Percentiles rank a stretch among this genome's conserved stretches.
Conservation (phyloP, 2,888 invertebrate genomes). For the Colletes collaris region DNA sequence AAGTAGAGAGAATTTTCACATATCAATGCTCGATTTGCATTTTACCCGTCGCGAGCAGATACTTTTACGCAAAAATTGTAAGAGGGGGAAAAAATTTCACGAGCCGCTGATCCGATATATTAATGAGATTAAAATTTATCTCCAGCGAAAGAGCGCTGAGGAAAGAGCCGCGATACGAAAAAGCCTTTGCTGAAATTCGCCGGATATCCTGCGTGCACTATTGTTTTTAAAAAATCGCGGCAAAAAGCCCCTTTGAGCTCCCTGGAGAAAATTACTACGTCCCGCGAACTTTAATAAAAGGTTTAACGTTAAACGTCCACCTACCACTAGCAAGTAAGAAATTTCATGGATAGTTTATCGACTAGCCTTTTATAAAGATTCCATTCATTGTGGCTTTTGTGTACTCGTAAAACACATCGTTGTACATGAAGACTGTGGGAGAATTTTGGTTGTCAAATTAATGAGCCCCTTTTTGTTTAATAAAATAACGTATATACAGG, state of each 20-base stretch:
- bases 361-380: background rate
- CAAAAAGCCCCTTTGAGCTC: background rate
- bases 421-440: too few species aligned
- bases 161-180: background rate
- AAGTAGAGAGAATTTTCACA: background rate
- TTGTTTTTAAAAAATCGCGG: conserved; percentile 7
- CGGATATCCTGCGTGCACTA: background rate
- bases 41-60: conserved; percentile 1
- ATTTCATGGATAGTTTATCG: background rate
- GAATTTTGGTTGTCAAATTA: too few species aligned
- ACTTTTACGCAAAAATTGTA: background rate
- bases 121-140: conserved; percentile 28
- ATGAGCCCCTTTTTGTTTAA: too few species aligned
- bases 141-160: background rate
- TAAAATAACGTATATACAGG: too few species aligned
- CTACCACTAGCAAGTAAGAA: background rate
- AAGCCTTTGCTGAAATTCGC: background rate
- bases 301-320: conserved; percentile 5
- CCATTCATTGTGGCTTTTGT: too few species aligned
- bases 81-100: conserved; percentile 15
- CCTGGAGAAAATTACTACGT: background rate
- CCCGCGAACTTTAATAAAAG: conserved; percentile 27
- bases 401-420: too few species aligned
- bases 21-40: background rate
- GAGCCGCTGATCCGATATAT: background rate